Percentiles rank a stretch among this genome's conserved stretches.
Evolutionary conservation across 2,888 invertebrate genomes (phyloP).

Genomic region (Cryptosula pallasiana): DNA sequence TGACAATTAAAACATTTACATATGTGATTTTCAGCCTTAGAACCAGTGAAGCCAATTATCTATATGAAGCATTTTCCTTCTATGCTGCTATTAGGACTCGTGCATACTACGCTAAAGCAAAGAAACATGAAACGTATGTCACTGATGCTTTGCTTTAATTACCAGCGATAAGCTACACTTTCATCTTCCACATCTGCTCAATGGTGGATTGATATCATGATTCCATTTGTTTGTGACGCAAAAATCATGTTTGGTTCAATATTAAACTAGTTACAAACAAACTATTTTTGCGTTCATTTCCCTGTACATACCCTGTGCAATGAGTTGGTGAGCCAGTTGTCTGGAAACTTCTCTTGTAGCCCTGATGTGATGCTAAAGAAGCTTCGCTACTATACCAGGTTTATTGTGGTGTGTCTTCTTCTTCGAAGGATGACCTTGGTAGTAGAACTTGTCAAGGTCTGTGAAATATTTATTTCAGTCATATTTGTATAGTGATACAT

Average conservation of each 20-base stretch:
- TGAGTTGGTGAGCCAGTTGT: too few relatives aligned
- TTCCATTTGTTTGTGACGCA: too few relatives aligned
- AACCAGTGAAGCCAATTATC: conserved; percentile 91
- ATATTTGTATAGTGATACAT: too few relatives aligned
- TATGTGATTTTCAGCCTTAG: conserved; percentile 79
- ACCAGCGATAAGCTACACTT: too few relatives aligned
- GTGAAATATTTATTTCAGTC: conserved; percentile 31
- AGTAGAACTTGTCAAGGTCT: conserved; percentile 73
- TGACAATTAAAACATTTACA: too few relatives aligned
- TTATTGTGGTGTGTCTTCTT: conserved; percentile 90
- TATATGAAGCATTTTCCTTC: conserved; percentile 92
- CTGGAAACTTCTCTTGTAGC: conserved; percentile 37
- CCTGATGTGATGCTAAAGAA: conserved; percentile 95
- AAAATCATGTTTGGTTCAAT: too few relatives aligned
- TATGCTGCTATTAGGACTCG: conserved; percentile 90
- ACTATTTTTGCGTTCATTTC: too few relatives aligned
- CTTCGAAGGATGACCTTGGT: conserved; percentile 89
- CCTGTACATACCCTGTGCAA: too few relatives aligned
- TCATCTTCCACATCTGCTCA: too few relatives aligned
- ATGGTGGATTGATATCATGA: too few relatives aligned
- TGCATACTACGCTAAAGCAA: conserved; percentile 87
- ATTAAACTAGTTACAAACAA: too few relatives aligned
- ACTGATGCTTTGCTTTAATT: too few relatives aligned
- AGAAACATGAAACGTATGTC: conserved; percentile 78
- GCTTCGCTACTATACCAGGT: conserved; percentile 84